These are phyloP conservation scores for Pomacea canaliculata DNA, from an alignment of 2,888 invertebrate genomes.

Conservation along the genomic window DNA sequence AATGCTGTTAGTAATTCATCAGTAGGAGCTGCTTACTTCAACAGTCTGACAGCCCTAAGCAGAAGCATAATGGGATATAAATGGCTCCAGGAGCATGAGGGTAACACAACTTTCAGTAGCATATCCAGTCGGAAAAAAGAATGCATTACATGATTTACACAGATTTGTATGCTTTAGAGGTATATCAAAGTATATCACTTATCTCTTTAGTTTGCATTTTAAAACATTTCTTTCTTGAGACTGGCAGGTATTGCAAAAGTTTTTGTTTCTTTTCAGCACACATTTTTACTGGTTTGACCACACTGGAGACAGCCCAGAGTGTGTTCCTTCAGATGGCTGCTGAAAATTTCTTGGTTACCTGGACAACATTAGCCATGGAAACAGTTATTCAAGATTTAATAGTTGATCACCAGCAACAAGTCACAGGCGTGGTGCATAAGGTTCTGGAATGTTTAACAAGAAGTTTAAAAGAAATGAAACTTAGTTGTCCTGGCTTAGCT, in stretches of 20 bases:
- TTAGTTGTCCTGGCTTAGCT: not conserved
- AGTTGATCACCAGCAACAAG: not conserved
- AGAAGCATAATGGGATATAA: not conserved
- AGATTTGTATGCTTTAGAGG: too few species aligned
- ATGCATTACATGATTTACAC: too few species aligned
- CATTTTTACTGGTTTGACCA: slow-evolving; percentile 7
- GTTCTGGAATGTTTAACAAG: not conserved
- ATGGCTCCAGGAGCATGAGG: slow-evolving; percentile 9
- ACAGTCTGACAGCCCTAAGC: slow-evolving; percentile 2
- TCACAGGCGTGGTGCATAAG: not conserved
- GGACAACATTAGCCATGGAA: not conserved
- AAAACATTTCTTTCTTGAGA: too few species aligned
- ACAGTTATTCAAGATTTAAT: not conserved
- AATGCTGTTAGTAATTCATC: not conserved
- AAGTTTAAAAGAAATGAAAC: not conserved
- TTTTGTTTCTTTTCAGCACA: slow-evolving; percentile 6
- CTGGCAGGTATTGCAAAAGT: too few species aligned
- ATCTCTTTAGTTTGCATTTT: too few species aligned
- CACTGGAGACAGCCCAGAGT: slow-evolving; percentile 19
- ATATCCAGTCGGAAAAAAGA: too few species aligned
- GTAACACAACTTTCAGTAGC: not conserved
- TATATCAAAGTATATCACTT: too few species aligned
- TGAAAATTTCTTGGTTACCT: slow-evolving; percentile 14
- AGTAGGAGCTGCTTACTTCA: slow-evolving; percentile 24
- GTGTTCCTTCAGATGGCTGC: slow-evolving; percentile 18